These are phyloP conservation scores for Eucera pruinosa DNA, from an alignment of 2,888 invertebrate species.

Conservation along the genomic window DNA sequence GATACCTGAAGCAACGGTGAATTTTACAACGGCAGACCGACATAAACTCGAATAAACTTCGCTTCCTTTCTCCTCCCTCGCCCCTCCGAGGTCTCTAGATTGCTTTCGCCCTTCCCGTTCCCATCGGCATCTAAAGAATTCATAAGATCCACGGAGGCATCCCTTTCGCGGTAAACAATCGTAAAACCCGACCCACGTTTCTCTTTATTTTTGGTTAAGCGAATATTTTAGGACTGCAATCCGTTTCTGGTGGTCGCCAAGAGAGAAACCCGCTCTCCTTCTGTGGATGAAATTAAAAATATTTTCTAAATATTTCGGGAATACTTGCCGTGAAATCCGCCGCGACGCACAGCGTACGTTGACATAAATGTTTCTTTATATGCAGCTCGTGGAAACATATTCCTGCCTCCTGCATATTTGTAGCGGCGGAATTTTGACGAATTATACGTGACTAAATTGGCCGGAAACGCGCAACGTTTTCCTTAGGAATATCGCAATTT, in stretches of 20 bases:
- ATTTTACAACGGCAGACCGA: slow-evolving; percentile 62
- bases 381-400: not conserved
- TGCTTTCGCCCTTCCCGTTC: slow-evolving; percentile 55
- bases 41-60: slow-evolving; percentile 66
- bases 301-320: slow-evolving; percentile 44
- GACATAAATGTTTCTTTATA: slow-evolving; percentile 8
- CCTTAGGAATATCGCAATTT: not conserved
- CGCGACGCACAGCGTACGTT: no score
- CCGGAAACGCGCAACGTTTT: not conserved
- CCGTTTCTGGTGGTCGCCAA: slow-evolving; percentile 13
- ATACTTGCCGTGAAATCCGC: slow-evolving; percentile 27
- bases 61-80: slow-evolving; percentile 6
- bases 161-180: slow-evolving; percentile 66
- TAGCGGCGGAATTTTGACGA: not conserved
- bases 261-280: not conserved
- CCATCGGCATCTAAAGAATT: slow-evolving; percentile 72
- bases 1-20: slow-evolving; percentile 58
- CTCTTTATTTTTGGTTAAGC: slow-evolving; percentile 57
- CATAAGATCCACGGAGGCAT: slow-evolving; percentile 71
- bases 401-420: not conserved
- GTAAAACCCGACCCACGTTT: slow-evolving; percentile 65
- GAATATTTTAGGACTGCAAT: slow-evolving; percentile 55
- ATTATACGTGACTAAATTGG: not conserved
- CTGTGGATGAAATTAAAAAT: slow-evolving; percentile 61
- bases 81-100: slow-evolving; percentile 45